Evolutionary conservation across 2,113 vertebrate genomes (phyloP).

Genomic region (Plectropomus leopardus): DNA sequence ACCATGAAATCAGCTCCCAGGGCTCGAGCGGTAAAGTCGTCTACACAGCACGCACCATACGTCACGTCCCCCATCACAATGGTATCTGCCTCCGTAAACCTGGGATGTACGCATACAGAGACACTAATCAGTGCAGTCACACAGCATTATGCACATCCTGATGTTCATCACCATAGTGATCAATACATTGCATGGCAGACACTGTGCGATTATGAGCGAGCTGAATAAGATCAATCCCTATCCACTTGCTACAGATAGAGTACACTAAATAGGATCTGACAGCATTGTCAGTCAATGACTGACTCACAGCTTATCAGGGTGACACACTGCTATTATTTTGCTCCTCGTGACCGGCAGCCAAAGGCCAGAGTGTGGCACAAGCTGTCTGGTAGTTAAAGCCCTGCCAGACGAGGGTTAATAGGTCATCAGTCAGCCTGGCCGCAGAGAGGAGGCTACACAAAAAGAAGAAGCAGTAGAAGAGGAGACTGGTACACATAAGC

Average conservation of each 20-base stretch:
- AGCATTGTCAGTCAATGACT: conserved; percentile 37
- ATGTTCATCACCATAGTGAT: conserved; percentile 38
- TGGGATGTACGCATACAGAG: conserved; percentile 61
- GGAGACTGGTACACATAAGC: conserved; percentile 11
- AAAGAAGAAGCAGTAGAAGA: neutral
- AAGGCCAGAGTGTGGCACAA: conserved; percentile 4
- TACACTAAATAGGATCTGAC: conserved; percentile 41
- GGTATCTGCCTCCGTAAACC: conserved; percentile 93
- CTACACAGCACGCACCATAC: conserved; percentile 97
- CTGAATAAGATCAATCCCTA: conserved; percentile 58
- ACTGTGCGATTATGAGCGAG: conserved; percentile 47
- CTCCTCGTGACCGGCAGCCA: conserved; percentile 28
- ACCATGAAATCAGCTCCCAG: conserved; percentile 97
- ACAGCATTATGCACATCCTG: conserved; percentile 24
- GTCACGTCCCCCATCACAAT: conserved; percentile 98
- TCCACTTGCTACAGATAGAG: conserved; percentile 30
- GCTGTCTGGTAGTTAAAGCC: conserved; percentile 28
- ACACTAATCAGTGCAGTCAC: conserved; percentile 37
- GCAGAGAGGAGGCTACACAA: neutral
- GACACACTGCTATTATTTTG: conserved; percentile 38
- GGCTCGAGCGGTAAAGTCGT: conserved; percentile 95
- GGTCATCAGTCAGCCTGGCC: conserved; percentile 31
- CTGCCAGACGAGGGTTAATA: conserved; percentile 14
- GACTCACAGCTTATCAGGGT: conserved; percentile 31
- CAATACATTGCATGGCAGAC: conserved; percentile 44